A percentile compares a stretch with the other conserved stretches of the same genome.
These are phyloP conservation scores for Lepidurus apus DNA, from an alignment of 1,140 invertebrate genomes.

Conservation along the genomic window DNA sequence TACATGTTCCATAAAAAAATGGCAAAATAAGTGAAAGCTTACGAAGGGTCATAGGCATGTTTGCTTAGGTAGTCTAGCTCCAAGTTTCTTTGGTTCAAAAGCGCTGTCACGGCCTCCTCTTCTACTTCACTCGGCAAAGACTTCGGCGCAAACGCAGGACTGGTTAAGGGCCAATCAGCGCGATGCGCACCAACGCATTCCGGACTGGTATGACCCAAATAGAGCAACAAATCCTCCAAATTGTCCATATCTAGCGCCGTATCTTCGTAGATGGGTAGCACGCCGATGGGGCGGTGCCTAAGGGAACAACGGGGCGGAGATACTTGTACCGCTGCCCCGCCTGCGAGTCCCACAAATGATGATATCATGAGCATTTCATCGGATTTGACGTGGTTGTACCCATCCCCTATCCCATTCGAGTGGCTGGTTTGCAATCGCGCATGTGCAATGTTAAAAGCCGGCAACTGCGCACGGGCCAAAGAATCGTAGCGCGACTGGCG, in stretches of 20 bases:
- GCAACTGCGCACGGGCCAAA: neutral
- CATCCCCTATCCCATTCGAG: constrained; percentile 18
- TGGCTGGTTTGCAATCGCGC: neutral
- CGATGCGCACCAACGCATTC: constrained; percentile 66
- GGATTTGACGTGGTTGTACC: neutral
- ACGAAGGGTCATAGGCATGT: constrained; percentile 39
- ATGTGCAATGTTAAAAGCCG: neutral
- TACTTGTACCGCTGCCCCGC: constrained; percentile 37
- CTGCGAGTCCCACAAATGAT: constrained; percentile 37
- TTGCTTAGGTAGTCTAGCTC: constrained; percentile 63
- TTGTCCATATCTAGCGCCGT: constrained; percentile 85
- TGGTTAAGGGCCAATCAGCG: constrained; percentile 62
- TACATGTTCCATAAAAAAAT: neutral
- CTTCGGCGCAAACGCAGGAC: constrained; percentile 55
- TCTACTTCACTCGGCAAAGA: constrained; percentile 63
- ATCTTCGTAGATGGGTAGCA: constrained; percentile 73
- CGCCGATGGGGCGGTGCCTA: constrained; percentile 61
- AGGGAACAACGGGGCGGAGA: constrained; percentile 59
- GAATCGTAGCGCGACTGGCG: constrained; percentile 3
- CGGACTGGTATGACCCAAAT: constrained; percentile 85
- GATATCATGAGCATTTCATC: constrained; percentile 36
- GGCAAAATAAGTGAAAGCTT: constrained; percentile 25
- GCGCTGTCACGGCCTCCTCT: constrained; percentile 74
- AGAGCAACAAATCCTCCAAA: constrained; percentile 82
- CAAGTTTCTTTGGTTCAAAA: constrained; percentile 70